Evolutionary conservation across 1,140 invertebrate species (phyloP).

Genomic region (Trialeurodes vaporariorum): DNA sequence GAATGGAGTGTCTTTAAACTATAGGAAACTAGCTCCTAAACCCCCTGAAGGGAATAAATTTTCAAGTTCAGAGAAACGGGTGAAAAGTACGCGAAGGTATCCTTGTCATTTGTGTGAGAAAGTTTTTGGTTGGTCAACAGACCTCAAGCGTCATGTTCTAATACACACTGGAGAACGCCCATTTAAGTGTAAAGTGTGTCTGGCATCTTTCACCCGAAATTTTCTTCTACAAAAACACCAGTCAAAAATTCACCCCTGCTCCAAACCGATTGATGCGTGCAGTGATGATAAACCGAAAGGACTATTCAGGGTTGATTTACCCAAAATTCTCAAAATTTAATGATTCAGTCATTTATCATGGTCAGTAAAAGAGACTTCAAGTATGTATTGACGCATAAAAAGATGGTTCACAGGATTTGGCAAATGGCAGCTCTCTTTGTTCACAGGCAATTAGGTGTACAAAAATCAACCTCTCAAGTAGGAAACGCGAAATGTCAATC

Average conservation of each 20-base stretch:
- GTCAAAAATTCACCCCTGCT: constrained; percentile 26
- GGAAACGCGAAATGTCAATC: too few relatives aligned
- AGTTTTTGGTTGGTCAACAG: constrained; percentile 33
- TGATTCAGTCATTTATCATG: too few relatives aligned
- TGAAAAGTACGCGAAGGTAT: constrained; percentile 25
- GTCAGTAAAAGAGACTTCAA: too few relatives aligned
- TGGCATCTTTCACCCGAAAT: constrained; percentile 52
- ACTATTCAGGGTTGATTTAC: not conserved
- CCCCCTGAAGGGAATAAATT: not conserved
- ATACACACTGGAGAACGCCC: constrained; percentile 63
- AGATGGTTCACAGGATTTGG: not conserved
- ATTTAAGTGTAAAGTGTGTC: constrained; percentile 64
- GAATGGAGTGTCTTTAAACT: not conserved
- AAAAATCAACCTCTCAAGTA: too few relatives aligned
- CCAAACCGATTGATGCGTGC: not conserved
- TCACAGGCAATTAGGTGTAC: not conserved
- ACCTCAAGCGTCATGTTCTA: constrained; percentile 47
- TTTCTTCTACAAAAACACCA: constrained; percentile 34
- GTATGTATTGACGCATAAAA: too few relatives aligned
- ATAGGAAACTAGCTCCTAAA: not conserved
- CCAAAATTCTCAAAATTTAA: not conserved
- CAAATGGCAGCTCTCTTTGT: not conserved
- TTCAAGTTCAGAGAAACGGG: constrained; percentile 4
- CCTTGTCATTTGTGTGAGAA: constrained; percentile 29
- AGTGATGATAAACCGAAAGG: not conserved